These are phyloP conservation scores for Taurulus bubalis DNA, from an alignment of 2,113 vertebrate species.

Conservation along the genomic window DNA sequence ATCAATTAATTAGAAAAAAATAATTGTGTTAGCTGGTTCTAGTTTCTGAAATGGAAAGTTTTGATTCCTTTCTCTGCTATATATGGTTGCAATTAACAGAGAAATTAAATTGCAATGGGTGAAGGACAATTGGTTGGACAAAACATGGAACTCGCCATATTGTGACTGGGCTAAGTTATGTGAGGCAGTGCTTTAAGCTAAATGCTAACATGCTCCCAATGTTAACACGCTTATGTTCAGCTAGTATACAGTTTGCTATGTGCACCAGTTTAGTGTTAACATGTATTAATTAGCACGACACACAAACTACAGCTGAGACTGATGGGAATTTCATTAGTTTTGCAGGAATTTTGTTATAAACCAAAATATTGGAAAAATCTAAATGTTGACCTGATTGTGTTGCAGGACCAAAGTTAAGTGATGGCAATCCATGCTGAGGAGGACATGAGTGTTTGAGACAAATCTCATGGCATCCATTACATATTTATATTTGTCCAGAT, in stretches of 20 bases:
- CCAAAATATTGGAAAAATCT: neutral
- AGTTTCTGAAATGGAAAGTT: slow-evolving; percentile 21
- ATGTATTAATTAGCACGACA: neutral
- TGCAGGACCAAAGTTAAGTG: neutral
- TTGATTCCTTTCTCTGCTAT: neutral
- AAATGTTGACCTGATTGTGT: neutral
- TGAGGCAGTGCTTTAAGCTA: neutral
- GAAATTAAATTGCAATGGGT: neutral
- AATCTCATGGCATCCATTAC: neutral
- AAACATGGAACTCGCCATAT: neutral
- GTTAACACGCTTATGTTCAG: neutral
- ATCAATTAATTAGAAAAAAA: slow-evolving; percentile 41
- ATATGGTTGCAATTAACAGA: neutral
- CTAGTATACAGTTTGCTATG: neutral
- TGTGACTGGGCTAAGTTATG: neutral
- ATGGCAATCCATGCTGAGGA: neutral
- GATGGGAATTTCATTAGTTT: neutral
- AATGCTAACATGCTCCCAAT: neutral
- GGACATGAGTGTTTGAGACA: neutral
- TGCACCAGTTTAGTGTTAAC: neutral
- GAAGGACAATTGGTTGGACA: neutral
- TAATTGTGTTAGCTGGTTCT: neutral
- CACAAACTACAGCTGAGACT: neutral
- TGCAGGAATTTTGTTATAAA: neutral
- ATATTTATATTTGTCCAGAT: neutral